phyloP scores from a whole-genome alignment of 30 jellyfish, hydroid and myxozoan genomes.

The Rhopilema esculentum region DNA sequence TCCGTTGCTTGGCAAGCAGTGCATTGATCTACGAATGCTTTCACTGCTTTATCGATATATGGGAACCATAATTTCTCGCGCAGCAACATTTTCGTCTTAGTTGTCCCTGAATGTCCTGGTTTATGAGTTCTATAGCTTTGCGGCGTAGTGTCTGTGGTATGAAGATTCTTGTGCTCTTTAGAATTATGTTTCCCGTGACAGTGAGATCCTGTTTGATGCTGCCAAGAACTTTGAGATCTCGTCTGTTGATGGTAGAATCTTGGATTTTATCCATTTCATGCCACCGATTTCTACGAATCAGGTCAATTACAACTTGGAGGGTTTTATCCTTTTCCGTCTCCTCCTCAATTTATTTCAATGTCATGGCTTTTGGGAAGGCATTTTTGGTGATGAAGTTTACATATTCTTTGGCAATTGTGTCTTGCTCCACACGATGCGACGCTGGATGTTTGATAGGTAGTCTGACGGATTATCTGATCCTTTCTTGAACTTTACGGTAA shows the following conservation, averaged over 20 bases:
- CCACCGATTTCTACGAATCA: slow-evolving; percentile 29
- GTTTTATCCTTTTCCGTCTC: slow-evolving; percentile 48
- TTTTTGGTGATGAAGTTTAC: slow-evolving; percentile 23
- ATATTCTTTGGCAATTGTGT: slow-evolving; percentile 37
- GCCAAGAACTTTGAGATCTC: background rate
- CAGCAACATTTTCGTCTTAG: slow-evolving; percentile 33
- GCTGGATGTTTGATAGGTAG: slow-evolving; percentile 31
- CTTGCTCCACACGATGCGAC: slow-evolving; percentile 5
- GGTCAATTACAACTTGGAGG: slow-evolving; percentile 33
- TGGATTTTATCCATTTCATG: background rate
- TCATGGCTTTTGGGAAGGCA: slow-evolving; percentile 68
- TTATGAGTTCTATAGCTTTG: slow-evolving; percentile 34
- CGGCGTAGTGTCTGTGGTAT: slow-evolving; percentile 41
- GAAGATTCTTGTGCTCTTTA: slow-evolving; percentile 24
- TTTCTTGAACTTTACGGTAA: slow-evolving; percentile 26
- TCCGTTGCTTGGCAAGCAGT: slow-evolving; percentile 45
- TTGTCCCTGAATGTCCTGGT: slow-evolving; percentile 54
- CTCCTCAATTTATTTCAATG: slow-evolving; percentile 44
- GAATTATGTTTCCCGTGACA: background rate
- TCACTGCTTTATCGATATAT: slow-evolving; percentile 34
- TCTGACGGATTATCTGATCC: slow-evolving; percentile 38
- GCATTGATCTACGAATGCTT: slow-evolving; percentile 24
- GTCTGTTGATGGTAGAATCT: slow-evolving; percentile 42
- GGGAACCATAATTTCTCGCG: slow-evolving; percentile 58
- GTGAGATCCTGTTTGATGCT: slow-evolving; percentile 7